Conservation (phyloP, 2,113 vertebrate genomes). For the Megaleporinus macrocephalus region DNA sequence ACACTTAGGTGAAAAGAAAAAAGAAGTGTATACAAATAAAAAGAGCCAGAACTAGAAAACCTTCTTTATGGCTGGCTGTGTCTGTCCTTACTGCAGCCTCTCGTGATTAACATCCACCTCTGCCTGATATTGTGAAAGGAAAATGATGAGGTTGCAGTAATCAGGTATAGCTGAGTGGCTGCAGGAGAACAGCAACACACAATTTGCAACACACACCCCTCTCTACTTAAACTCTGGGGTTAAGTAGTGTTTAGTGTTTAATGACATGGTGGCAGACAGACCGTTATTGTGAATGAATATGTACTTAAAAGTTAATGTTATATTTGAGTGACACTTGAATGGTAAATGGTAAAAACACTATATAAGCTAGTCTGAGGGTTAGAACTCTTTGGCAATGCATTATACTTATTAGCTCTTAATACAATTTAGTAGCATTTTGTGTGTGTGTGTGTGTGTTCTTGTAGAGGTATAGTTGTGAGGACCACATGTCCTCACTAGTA, state of each 20-base stretch:
- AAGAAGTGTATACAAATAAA: not conserved
- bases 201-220: not conserved
- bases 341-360: not conserved
- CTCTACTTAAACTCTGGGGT: not conserved
- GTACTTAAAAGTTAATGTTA: not conserved
- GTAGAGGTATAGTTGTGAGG: too few species aligned
- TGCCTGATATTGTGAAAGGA: not conserved
- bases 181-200: slow-evolving; percentile 6
- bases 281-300: not conserved
- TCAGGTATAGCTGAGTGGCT: not conserved
- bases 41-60: not conserved
- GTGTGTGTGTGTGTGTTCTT: too few species aligned
- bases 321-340: not conserved
- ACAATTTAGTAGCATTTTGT: too few species aligned
- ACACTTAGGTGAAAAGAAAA: not conserved
- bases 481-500: too few species aligned
- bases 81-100: not conserved
- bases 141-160: slow-evolving; percentile 1
- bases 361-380: not conserved
- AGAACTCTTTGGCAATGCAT: not conserved
- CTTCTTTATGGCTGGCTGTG: not conserved
- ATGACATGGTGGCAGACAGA: not conserved
- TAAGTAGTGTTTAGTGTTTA: not conserved
- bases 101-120: not conserved
- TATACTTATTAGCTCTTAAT: not conserved